Conservation (phyloP, 1,140 invertebrate genomes). For the Lepidurus apus region DNA sequence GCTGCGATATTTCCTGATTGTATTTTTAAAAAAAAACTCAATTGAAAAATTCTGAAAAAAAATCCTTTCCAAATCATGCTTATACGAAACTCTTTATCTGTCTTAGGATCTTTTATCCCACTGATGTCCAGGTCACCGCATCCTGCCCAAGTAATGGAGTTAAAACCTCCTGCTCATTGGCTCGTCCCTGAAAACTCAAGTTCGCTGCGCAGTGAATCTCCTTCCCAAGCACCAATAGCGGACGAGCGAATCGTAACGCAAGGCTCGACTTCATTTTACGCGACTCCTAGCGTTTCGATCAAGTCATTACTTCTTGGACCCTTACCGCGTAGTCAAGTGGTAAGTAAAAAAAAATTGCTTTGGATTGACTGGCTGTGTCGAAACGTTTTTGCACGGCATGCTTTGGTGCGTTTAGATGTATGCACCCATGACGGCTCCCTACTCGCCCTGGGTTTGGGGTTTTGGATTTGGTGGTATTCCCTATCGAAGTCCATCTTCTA, state of each 20-base stretch:
- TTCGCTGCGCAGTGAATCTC: neutral
- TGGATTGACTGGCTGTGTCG: too few relatives aligned
- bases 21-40: constrained; percentile 29
- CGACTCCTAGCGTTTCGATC: neutral
- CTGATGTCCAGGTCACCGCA: constrained; percentile 47
- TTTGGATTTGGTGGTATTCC: constrained; percentile 1
- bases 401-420: neutral
- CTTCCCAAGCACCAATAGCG: neutral
- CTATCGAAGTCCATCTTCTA: neutral
- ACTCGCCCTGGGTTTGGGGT: constrained; percentile 3
- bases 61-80: constrained; percentile 27
- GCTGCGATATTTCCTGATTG: constrained; percentile 52
- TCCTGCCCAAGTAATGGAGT: constrained; percentile 24
- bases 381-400: neutral
- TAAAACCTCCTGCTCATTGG: constrained; percentile 33
- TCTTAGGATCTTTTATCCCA: constrained; percentile 52
- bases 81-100: constrained; percentile 50
- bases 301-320: neutral
- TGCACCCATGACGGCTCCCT: neutral
- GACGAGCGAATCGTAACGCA: neutral
- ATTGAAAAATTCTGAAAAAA: too few relatives aligned
- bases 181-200: neutral
- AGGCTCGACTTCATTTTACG: neutral
- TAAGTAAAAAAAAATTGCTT: neutral
- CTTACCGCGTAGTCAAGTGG: neutral